Conservation (phyloP, 2,797 vertebrate genomes). For the Syncerus caffer region DNA sequence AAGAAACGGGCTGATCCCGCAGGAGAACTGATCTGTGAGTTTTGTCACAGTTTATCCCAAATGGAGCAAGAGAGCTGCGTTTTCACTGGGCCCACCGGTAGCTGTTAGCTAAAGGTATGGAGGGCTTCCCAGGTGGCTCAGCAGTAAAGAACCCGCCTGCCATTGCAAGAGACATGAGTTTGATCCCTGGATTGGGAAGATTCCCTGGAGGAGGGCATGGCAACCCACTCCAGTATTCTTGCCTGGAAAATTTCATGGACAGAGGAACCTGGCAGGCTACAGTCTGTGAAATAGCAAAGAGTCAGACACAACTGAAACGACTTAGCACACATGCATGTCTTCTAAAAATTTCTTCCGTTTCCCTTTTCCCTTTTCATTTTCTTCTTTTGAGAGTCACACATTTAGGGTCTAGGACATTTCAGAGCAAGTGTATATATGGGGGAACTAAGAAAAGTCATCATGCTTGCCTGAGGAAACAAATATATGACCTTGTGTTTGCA, state of each 20-base stretch:
- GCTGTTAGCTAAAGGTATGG: not conserved
- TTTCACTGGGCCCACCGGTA: not conserved
- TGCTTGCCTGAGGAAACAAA: not conserved
- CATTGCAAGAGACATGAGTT: not conserved
- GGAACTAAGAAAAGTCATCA: not conserved
- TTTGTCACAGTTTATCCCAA: not conserved
- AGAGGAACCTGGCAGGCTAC: not conserved
- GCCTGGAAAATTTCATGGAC: not conserved
- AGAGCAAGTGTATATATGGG: not conserved
- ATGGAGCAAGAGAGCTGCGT: not conserved
- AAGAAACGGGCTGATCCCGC: not conserved
- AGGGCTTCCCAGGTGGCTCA: not conserved
- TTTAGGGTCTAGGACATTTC: not conserved
- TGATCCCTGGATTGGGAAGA: not conserved
- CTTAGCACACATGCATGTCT: not conserved
- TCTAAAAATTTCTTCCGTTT: not conserved
- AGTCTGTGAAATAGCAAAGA: not conserved
- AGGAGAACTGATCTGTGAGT: not conserved
- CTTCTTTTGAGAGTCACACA: not conserved
- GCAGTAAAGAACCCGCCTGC: not conserved
- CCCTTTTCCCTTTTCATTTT: not conserved
- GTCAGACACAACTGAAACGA: not conserved
- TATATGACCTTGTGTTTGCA: not conserved
- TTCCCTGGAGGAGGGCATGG: not conserved
- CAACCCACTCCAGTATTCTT: not conserved